These are phyloP conservation scores for Prinia subflava DNA, from an alignment of 2,113 vertebrate species.

Conservation along the genomic window DNA sequence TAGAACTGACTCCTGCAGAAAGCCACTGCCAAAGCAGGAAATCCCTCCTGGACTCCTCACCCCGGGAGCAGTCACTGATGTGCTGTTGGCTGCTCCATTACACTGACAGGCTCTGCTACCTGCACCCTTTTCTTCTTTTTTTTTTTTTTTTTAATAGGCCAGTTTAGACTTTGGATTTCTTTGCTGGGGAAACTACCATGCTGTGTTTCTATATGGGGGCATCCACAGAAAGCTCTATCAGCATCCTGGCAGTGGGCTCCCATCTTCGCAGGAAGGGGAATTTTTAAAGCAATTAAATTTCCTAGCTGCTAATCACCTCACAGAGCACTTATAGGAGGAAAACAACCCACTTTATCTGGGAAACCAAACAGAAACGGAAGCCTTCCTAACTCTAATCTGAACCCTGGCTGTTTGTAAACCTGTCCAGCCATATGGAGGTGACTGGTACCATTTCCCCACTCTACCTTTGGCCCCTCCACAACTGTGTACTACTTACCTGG, in stretches of 20 bases:
- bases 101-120: not conserved
- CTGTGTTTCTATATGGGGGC: not conserved
- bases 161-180: not conserved
- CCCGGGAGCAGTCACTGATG: not conserved
- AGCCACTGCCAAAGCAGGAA: not conserved
- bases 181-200: not conserved
- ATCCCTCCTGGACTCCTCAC: constrained; percentile 29
- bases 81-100: not conserved
- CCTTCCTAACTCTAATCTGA: not conserved
- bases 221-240: not conserved
- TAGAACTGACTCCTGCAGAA: not conserved
- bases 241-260: not conserved
- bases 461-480: not conserved
- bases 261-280: not conserved
- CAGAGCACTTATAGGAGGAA: not conserved
- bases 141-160: not conserved
- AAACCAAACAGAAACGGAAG: not conserved
- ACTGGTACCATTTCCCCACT: not conserved
- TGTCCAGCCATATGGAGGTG: not conserved
- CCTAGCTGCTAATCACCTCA: not conserved
- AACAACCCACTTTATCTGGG: not conserved
- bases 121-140: not conserved
- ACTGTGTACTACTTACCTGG: constrained; percentile 77
- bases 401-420: not conserved
- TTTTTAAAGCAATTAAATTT: not conserved